These are phyloP conservation scores for Bombus breviceps DNA, from an alignment of 1,140 invertebrate species.

Conservation along the genomic window DNA sequence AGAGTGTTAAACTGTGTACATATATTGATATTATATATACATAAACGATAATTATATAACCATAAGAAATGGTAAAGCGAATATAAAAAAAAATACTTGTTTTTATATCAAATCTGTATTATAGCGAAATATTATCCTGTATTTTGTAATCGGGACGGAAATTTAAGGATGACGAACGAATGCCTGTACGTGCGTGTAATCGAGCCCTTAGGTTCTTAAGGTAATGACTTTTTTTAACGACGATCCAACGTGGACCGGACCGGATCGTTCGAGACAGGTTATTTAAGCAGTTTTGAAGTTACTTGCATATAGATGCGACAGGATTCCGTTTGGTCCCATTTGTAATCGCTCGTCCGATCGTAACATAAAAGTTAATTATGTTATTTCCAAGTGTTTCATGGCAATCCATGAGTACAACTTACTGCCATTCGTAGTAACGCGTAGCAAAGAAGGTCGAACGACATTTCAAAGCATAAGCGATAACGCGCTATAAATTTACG, in stretches of 20 bases:
- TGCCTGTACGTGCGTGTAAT: slow-evolving; percentile 67
- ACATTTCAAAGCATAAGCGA: no score
- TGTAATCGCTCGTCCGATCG: slow-evolving; percentile 48
- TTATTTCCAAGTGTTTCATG: slow-evolving; percentile 21
- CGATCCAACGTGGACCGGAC: slow-evolving; percentile 54
- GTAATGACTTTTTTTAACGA: slow-evolving; percentile 55
- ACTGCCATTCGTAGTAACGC: slow-evolving; percentile 63
- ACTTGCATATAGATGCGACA: slow-evolving; percentile 64
- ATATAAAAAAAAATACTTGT: slow-evolving; percentile 80
- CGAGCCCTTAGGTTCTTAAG: slow-evolving; percentile 63
- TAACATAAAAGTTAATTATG: slow-evolving; percentile 25
- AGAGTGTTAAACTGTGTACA: slow-evolving; percentile 79
- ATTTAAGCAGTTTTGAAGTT: slow-evolving; percentile 63
- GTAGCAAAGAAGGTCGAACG: neutral
- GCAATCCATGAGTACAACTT: slow-evolving; percentile 19
- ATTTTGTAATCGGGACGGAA: slow-evolving; percentile 80
- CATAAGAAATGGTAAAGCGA: slow-evolving; percentile 74
- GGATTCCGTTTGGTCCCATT: slow-evolving; percentile 61
- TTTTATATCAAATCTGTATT: slow-evolving; percentile 82
- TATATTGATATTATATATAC: slow-evolving; percentile 79
- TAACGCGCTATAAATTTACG: neutral
- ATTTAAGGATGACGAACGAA: slow-evolving; percentile 71
- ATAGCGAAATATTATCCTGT: slow-evolving; percentile 81
- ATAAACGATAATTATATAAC: slow-evolving; percentile 76
- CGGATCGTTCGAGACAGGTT: slow-evolving; percentile 56